Evolutionary conservation across 2,888 invertebrate species (phyloP), one percentile per base, ranked within the genome.

Genomic region (Spialia ferax): DNA sequence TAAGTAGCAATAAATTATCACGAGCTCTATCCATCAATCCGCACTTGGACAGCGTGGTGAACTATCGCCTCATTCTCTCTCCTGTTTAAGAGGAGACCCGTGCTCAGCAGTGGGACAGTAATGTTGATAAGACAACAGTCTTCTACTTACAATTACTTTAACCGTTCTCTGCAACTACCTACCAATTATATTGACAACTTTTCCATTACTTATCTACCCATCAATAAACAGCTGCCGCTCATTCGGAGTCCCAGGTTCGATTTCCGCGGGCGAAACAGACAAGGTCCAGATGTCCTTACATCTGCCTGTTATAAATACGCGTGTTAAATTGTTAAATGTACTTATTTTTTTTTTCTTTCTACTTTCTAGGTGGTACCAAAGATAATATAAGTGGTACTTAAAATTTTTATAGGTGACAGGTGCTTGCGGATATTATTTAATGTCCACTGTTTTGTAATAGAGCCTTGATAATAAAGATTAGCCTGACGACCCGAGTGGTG

Each of bases 121-220:
- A n/a, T n/a, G n/a, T n/a, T n/a, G n/a, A n/a, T n/a, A n/a, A n/a
- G n/a, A n/a, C n/a, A n/a, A n/a, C n/a, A n/a, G n/a, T n/a, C n/a
- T n/a, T n/a, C n/a, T n/a, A n/a, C n/a, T n/a, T n/a, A n/a, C n/a
- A n/a, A n/a, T n/a, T n/a, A n/a, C 8, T 32, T 32, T 32, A 6
- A 32, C 8, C 8, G 8, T 32, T 32, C 32, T 32, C 79, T 75
- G 4, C 81, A 95, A 95, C 71, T 94, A 32, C 7, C 32, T 32
- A 32, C 32, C 32, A 32, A 42, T 42, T 42, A 42, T 15, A 15
- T 15, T 42, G 42, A 42, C 42, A 11, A 42, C 42, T 42, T 15
- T 42, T 42, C 42, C 11, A 42, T 42, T 15, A 42, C 42, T 42
- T 42, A 42, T 42, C 42, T 42, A 42, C n/a, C 15, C 42, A 18